Evolutionary conservation across 2,888 invertebrate genomes (phyloP).

Genomic region (Diarsia mendica): DNA sequence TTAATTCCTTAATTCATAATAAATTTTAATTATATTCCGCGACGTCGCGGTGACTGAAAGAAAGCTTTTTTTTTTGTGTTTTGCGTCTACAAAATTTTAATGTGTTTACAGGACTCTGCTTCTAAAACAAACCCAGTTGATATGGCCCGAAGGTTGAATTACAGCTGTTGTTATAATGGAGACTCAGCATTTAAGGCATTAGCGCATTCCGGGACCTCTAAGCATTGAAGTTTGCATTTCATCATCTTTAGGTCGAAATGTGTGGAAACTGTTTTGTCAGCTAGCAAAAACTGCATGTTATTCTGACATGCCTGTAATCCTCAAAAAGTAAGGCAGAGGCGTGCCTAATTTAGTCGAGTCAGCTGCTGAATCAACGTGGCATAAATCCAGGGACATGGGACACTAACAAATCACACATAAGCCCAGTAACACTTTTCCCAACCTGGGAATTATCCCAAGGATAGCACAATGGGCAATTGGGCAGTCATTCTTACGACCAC

Average conservation of each 20-base stretch:
- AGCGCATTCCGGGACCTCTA: not conserved
- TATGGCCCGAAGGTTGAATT: not conserved
- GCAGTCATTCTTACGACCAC: not conserved
- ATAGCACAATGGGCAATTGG: not conserved
- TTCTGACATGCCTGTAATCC: not conserved
- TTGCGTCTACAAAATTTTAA: not conserved
- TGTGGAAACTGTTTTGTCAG: not conserved
- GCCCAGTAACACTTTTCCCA: not conserved
- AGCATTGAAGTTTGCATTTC: not conserved
- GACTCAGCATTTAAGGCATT: not conserved
- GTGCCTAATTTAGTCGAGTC: not conserved
- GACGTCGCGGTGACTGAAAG: not conserved
- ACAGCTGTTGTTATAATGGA: not conserved
- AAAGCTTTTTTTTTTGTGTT: not conserved
- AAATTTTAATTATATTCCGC: conserved; percentile 13
- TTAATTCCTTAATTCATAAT: conserved; percentile 25
- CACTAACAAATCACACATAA: too few relatives aligned
- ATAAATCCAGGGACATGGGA: too few relatives aligned
- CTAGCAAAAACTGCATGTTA: not conserved
- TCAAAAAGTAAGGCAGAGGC: not conserved
- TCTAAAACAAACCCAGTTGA: not conserved
- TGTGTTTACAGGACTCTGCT: not conserved
- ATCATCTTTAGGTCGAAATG: not conserved
- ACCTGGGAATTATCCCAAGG: too few relatives aligned
- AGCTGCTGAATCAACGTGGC: not conserved